phyloP scores from a whole-genome alignment of 2,113 vertebrate species.

The Apteryx owenii region DNA sequence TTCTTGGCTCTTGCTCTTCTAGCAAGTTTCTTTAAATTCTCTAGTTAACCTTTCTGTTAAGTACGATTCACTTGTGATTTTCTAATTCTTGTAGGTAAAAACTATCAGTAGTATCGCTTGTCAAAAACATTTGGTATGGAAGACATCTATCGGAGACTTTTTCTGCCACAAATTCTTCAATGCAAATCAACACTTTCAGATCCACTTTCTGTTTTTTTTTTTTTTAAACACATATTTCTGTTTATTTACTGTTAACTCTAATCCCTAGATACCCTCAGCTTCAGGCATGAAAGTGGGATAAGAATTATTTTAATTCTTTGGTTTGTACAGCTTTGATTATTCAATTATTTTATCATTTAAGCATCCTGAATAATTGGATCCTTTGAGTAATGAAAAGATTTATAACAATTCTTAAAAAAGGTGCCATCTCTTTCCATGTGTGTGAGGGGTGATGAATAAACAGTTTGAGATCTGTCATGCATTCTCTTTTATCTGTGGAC shows the following conservation, averaged over 20 bases:
- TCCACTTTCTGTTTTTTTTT: neutral
- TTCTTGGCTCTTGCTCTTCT: neutral
- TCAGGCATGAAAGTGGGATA: neutral
- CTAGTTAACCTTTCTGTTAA: neutral
- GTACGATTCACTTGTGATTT: neutral
- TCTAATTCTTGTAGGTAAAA: neutral
- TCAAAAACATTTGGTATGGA: neutral
- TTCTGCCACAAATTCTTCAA: neutral
- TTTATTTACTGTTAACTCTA: neutral
- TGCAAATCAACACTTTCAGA: neutral
- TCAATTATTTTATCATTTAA: neutral
- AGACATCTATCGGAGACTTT: neutral
- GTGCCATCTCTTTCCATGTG: neutral
- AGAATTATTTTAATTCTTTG: neutral
- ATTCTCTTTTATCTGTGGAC: neutral
- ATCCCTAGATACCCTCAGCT: neutral
- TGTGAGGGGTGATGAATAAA: neutral
- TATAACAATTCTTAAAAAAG: neutral
- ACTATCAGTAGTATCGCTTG: neutral
- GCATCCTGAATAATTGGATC: neutral
- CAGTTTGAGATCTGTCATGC: neutral
- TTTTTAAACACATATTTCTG: fast-evolving
- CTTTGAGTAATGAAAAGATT: neutral
- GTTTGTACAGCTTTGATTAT: neutral
- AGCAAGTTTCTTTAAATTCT: neutral